Base-by-base conservation (phyloP, 2,113 vertebrate genomes). In the Paedocypris sp. region DNA sequence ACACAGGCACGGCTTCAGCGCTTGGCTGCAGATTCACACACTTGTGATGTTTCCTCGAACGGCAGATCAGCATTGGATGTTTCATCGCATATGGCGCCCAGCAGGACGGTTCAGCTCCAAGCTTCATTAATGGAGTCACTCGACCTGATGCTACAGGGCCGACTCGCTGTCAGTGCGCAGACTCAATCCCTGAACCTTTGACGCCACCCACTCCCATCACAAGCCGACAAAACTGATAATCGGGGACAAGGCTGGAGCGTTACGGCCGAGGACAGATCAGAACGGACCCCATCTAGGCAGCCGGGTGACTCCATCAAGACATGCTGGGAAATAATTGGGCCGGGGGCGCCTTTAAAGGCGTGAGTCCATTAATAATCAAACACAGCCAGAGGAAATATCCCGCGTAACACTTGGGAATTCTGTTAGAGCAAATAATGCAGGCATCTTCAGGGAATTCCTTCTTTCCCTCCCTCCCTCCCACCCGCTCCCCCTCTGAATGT, bases 311-410 rank as follows among this genome's bases (percentile, higher is more conserved):
- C 68, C 62, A 66, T 45, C 45, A 62, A 73, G 68, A 71, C 68
- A 66, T 52, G 35, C 61, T 46, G 67, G 72, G 75, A 71, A 80
- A 78, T 83, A 85, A 83, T 85, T 83, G 79, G 79, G 72, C 60
- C 73, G 60, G 25, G 39, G 69, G 71, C 12, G 32, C 59, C 71
- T 80, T 79, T 82, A 80, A 73, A 79, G 74, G 69, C 68, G 56
- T 47, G 68, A 75, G 64, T 78, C 75, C 75, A 84, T 83, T 83
- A 85, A 82, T 82, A 83, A 81, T 82, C 82, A 83, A 80, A 82
- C 77, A 82, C 79, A 81, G 82, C 78, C 64, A 72, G 72, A 74
- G 76, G 77, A 83, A 76, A 75, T 65, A 74, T 79, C 75, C 75
- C 71, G 49, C 15, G n/a, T 66, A 76, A 72, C 77, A 77, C 81